Conservation (phyloP, 2,113 vertebrate species). For the Anoura caudifer region DNA sequence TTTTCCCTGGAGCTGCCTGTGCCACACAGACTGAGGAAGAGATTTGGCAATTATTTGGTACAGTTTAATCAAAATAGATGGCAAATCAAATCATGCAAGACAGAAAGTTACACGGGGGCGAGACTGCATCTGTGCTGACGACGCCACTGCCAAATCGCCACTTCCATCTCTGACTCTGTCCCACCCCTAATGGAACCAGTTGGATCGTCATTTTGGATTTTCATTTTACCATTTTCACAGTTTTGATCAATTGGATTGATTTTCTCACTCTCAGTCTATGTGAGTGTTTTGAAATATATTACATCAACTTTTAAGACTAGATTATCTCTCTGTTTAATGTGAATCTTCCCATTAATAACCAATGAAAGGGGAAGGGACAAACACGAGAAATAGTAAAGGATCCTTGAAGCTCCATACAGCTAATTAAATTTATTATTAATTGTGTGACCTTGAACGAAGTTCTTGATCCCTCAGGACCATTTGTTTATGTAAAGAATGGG, state of each 20-base stretch:
- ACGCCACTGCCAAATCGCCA: background rate
- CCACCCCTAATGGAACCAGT: background rate
- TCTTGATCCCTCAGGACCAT: background rate
- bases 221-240: slow-evolving; percentile 37
- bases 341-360: slow-evolving; percentile 2
- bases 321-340: slow-evolving; percentile 3
- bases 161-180: slow-evolving; percentile 33
- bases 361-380: background rate
- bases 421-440: slow-evolving; percentile 43
- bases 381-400: background rate
- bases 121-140: slow-evolving; percentile 2
- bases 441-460: slow-evolving; percentile 37
- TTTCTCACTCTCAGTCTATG: slow-evolving; percentile 16
- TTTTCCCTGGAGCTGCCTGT: slow-evolving; percentile 1
- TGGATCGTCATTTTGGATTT: background rate
- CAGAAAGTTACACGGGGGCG: slow-evolving; percentile 15
- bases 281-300: slow-evolving; percentile 41
- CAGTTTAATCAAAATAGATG: slow-evolving; percentile 52
- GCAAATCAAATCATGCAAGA: slow-evolving; percentile 46
- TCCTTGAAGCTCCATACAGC: background rate
- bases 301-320: slow-evolving; percentile 24
- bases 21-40: background rate
- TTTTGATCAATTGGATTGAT: slow-evolving; percentile 37
- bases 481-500: slow-evolving; percentile 29
- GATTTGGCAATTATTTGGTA: slow-evolving; percentile 50